Percentiles rank a stretch among this genome's conserved stretches.
Conservation (phyloP, 92 coral and sea anemone species). For the Heliopora coerulea region DNA sequence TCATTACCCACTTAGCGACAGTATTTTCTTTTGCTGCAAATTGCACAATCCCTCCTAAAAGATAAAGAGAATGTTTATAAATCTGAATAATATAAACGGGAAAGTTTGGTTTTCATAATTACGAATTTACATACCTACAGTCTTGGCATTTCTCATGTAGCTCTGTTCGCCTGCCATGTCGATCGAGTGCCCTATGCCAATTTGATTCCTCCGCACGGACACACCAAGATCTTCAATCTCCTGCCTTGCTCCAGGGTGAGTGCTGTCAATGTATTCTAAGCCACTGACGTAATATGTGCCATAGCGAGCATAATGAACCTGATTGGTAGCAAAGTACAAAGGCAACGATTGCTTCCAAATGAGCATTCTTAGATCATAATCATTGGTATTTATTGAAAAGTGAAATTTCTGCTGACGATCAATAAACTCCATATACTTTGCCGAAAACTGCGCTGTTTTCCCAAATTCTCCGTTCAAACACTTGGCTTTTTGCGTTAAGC, state of each 20-base stretch:
- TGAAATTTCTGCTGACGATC: constrained; percentile 9
- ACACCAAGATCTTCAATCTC: constrained; percentile 32
- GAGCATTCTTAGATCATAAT: constrained; percentile 12
- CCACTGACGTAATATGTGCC: constrained; percentile 21
- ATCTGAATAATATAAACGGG: too few species aligned
- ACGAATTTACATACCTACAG: constrained; percentile 18
- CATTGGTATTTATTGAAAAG: constrained; percentile 13
- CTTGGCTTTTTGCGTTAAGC: not conserved
- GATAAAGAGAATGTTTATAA: not conserved
- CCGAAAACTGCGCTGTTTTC: constrained; percentile 23
- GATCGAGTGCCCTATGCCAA: constrained; percentile 24
- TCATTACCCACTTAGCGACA: constrained; percentile 13
- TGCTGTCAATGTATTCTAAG: constrained; percentile 2
- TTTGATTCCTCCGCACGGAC: not conserved
- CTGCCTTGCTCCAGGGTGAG: constrained; percentile 32
- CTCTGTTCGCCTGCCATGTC: constrained; percentile 25
- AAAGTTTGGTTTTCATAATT: too few species aligned
- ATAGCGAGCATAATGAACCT: constrained; percentile 23
- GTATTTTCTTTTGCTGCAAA: constrained; percentile 22
- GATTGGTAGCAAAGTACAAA: constrained; percentile 21
- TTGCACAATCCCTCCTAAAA: not conserved
- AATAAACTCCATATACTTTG: constrained; percentile 14
- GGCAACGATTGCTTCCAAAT: constrained; percentile 16
- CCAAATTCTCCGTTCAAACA: constrained; percentile 28
- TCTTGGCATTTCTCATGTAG: constrained; percentile 14